Evolutionary conservation across 2,888 invertebrate species (phyloP).

Genomic region (Diarsia mendica): DNA sequence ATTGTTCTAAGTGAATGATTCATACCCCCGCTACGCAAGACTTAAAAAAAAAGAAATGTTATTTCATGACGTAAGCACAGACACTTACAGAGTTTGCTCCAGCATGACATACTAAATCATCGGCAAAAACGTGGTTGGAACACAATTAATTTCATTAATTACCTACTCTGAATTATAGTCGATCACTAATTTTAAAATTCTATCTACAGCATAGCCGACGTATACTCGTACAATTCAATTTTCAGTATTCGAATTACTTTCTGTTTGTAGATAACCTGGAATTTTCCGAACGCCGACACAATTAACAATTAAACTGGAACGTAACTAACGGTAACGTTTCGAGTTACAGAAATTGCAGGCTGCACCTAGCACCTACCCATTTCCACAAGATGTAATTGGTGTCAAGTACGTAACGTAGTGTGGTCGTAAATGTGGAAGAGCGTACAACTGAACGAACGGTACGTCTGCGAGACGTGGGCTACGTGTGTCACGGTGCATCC

Average conservation of each 20-base stretch:
- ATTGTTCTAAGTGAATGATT: conserved; percentile 45
- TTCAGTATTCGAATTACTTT: not conserved
- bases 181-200: not conserved
- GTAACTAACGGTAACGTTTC: conserved; percentile 45
- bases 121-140: conserved; percentile 8
- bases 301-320: conserved; percentile 42
- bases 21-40: conserved; percentile 29
- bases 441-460: conserved; percentile 55
- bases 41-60: conserved; percentile 27
- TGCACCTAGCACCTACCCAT: conserved; percentile 56
- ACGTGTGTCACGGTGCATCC: conserved; percentile 58
- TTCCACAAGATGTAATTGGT: conserved; percentile 60
- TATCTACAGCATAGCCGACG: not conserved
- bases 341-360: conserved; percentile 47
- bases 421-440: conserved; percentile 59
- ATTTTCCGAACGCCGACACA: conserved; percentile 21
- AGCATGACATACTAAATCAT: conserved; percentile 25
- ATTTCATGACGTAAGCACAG: conserved; percentile 41
- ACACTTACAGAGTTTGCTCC: conserved; percentile 27
- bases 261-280: not conserved
- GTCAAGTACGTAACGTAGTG: conserved; percentile 62
- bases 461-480: conserved; percentile 50
- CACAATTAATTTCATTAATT: conserved; percentile 4
- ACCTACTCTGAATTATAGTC: conserved; percentile 1
- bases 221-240: not conserved